Evolutionary conservation across 2,797 vertebrate genomes (phyloP).

Genomic region (Xiphorhynchus erythropygius): DNA sequence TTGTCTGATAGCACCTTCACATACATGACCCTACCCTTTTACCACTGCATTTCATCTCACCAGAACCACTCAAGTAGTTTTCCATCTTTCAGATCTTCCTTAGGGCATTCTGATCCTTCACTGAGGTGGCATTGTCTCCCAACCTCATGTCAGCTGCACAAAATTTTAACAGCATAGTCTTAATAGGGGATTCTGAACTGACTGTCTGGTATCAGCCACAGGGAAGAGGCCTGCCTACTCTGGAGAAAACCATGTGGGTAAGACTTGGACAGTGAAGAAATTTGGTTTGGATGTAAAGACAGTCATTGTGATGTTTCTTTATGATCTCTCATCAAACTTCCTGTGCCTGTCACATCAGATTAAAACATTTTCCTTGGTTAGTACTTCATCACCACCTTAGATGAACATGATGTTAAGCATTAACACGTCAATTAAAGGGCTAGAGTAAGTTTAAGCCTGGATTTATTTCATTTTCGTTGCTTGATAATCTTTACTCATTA

Average conservation of each 20-base stretch:
- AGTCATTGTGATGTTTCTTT: neutral
- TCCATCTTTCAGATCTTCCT: neutral
- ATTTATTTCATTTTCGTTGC: slow-evolving; percentile 36
- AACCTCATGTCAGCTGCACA: neutral
- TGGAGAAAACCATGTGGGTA: neutral
- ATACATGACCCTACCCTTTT: neutral
- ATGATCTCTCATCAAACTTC: neutral
- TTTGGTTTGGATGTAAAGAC: neutral
- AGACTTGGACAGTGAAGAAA: neutral
- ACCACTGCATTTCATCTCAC: neutral
- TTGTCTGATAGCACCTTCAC: neutral
- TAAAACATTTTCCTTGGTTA: neutral
- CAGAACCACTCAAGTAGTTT: neutral
- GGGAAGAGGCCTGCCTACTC: neutral
- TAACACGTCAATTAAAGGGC: neutral
- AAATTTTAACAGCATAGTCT: neutral
- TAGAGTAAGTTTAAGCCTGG: slow-evolving; percentile 16
- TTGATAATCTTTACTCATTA: slow-evolving; percentile 12
- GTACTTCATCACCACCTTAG: neutral
- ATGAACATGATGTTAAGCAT: neutral
- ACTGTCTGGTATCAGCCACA: neutral
- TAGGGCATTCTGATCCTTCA: neutral
- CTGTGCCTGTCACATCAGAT: neutral
- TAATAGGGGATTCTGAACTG: neutral
- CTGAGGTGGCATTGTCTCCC: neutral